Conservation (phyloP, 2,113 vertebrate species). For the Psilopogon haemacephalus region DNA sequence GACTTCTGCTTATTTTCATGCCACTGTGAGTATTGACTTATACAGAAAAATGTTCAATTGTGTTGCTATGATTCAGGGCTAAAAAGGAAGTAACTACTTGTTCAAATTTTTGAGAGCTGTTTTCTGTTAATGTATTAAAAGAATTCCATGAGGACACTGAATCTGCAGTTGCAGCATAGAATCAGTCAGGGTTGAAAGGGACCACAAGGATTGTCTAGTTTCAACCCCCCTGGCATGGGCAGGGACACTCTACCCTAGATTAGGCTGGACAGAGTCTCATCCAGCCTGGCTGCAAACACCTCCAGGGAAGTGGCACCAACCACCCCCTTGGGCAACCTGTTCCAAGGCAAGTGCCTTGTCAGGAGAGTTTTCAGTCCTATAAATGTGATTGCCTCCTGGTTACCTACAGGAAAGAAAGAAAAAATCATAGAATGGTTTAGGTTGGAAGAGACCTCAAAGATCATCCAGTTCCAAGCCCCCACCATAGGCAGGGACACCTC, state of each 20-base stretch:
- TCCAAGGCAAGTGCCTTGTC: neutral
- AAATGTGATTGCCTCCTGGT: neutral
- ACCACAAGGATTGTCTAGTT: no score
- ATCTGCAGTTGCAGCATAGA: neutral
- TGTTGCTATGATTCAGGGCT: rapidly evolving
- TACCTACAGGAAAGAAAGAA: neutral
- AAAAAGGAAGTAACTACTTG: neutral
- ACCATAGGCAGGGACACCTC: no score
- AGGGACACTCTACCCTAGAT: no score
- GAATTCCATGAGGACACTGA: neutral
- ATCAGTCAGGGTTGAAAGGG: no score
- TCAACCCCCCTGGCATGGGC: no score
- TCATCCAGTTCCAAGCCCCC: no score
- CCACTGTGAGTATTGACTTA: neutral
- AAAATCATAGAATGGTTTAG: no score
- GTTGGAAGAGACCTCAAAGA: no score
- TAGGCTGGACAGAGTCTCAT: no score
- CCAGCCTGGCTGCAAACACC: no score
- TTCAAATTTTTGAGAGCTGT: neutral
- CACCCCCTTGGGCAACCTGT: no score
- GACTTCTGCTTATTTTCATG: neutral
- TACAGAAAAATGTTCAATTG: neutral
- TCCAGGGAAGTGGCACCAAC: no score
- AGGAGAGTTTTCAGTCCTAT: neutral
- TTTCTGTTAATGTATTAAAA: neutral